A percentile compares a stretch with the other conserved stretches of the same genome.
phyloP scores from a whole-genome alignment of 2,888 invertebrate genomes.

The Agrochola circellaris region DNA sequence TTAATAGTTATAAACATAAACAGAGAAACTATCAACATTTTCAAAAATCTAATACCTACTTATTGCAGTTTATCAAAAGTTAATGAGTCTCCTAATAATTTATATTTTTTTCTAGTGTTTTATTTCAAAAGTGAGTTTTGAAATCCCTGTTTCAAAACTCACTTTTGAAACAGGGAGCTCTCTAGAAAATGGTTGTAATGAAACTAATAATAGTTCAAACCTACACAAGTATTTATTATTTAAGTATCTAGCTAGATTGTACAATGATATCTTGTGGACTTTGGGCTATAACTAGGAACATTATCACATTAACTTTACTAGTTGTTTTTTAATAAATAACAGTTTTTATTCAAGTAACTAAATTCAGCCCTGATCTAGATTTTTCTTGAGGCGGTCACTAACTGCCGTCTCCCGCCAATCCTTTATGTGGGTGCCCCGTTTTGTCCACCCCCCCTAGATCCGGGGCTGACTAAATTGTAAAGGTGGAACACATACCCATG shows the following conservation, averaged over 20 bases:
- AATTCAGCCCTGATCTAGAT: no score
- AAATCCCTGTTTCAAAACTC: no score
- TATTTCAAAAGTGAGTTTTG: no score
- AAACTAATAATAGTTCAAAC: neutral
- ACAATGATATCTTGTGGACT: conserved; percentile 6
- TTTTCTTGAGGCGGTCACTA: no score
- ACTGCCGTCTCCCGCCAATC: no score
- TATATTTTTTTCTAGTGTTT: neutral
- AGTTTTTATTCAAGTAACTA: neutral
- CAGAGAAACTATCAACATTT: neutral
- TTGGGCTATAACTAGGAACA: neutral
- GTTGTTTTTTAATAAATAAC: no score
- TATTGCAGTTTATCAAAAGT: neutral
- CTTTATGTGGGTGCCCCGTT: no score
- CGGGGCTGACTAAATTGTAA: neutral
- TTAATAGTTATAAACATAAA: neutral
- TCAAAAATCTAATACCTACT: neutral
- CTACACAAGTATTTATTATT: conserved; percentile 1
- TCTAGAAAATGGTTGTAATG: neutral
- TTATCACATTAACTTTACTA: no score
- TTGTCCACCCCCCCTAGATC: no score
- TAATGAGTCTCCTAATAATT: neutral
- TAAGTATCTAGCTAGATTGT: neutral
- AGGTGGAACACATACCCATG: neutral
- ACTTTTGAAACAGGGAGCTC: no score